Evolutionary conservation across 2,113 vertebrate species (phyloP).

Genomic region (Penelope pileata): DNA sequence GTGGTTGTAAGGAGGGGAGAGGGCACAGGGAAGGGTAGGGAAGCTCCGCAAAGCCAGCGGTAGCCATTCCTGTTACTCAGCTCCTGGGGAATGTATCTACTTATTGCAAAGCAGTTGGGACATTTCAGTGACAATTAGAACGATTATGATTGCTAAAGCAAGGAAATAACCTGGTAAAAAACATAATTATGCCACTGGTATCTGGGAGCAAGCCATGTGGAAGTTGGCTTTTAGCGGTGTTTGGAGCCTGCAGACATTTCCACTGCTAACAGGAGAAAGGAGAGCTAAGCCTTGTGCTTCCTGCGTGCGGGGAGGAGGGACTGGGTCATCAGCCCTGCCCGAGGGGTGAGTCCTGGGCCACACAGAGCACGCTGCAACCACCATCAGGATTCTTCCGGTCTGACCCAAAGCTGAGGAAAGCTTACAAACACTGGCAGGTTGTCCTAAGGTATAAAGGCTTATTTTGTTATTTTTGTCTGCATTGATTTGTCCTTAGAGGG

Average conservation of each 20-base stretch:
- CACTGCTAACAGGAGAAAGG: background rate
- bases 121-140: background rate
- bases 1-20: background rate
- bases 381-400: background rate
- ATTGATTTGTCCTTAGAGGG: background rate
- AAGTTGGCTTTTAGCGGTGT: background rate
- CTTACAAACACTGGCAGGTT: background rate
- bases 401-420: background rate
- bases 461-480: background rate
- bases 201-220: background rate
- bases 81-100: too few species aligned
- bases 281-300: background rate
- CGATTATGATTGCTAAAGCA: background rate
- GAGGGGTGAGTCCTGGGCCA: background rate
- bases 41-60: background rate
- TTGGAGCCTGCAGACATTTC: background rate
- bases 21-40: background rate
- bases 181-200: background rate
- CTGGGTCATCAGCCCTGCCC: background rate
- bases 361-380: background rate
- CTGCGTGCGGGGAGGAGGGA: background rate
- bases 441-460: background rate
- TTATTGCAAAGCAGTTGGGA: background rate
- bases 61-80: too few species aligned
- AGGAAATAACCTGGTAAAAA: background rate